Base-by-base conservation (phyloP, 2,113 vertebrate species). In the Eubucco bourcierii region DNA sequence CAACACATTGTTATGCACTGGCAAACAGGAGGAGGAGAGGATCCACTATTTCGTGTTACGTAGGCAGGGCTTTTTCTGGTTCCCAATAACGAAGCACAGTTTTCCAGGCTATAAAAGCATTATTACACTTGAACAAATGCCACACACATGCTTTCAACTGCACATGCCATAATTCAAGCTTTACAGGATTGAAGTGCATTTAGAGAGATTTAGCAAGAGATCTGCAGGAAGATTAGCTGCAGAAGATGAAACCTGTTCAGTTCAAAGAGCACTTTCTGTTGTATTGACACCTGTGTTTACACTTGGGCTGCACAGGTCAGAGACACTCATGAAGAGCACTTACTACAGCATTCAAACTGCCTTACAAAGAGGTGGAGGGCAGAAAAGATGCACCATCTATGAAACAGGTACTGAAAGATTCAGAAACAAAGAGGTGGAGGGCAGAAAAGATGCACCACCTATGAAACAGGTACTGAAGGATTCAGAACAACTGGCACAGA, bases 151-250 rank as follows among this genome's bases (percentile, higher is more conserved):
- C 84, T 85, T 88, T 85, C 82, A 66, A 56, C 6, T 80, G 46
- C 65, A 93, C 85, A 56, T 78, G 82, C 55, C 25, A 8, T 55
- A 94, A 81, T 65, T 88, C 61, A 71, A 63, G 81, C 31, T 82
- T 84, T 66, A 86, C 7, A 71, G 75, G 78, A 90, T 75, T 87
- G 46, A 80, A 90, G 46, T 60, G 46, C 73, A 81, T 78, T 94
- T 91, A 81, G 61, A 84, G 75, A 83, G 83, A 67, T 75, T 86
- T 83, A 88, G 74, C n/a, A 78, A 78, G 90, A 91, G 94, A 91
- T 68, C 80, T 63, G 44, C 50, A 70, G 46, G 70, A 81, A 75
- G 85, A 81, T 80, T 75, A 90, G 70, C 70, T 63, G 84, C 0
- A 47, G 50, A 53, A 70, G 63, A 86, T 0, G 0, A 88, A 94